Evolutionary conservation across 92 coral and sea anemone species (phyloP).

Genomic region (Pocillopora grandis): DNA sequence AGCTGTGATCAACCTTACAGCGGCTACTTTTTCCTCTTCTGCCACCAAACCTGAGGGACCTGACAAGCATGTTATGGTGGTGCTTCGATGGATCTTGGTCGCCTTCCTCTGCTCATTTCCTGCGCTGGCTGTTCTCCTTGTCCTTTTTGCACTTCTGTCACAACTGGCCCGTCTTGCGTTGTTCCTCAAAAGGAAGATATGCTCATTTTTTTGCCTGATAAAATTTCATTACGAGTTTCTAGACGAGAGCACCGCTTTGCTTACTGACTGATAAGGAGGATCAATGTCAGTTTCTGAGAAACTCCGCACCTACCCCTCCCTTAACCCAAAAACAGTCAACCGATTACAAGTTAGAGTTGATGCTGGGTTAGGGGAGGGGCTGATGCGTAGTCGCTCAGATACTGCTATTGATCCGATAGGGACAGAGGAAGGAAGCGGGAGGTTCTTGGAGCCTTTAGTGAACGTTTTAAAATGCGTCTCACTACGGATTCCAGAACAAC

Average conservation of each 20-base stretch:
- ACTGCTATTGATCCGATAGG: too few species aligned
- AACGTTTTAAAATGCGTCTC: too few species aligned
- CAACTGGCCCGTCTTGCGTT: slow-evolving; percentile 35
- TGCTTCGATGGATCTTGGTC: slow-evolving; percentile 37
- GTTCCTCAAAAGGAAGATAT: slow-evolving; percentile 13
- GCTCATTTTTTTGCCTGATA: not conserved
- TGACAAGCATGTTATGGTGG: slow-evolving; percentile 12
- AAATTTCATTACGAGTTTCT: not conserved
- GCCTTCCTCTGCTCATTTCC: slow-evolving; percentile 38
- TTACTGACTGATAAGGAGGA: not conserved
- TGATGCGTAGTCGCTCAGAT: too few species aligned
- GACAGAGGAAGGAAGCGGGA: too few species aligned
- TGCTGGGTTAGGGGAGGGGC: too few species aligned
- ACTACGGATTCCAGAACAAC: too few species aligned
- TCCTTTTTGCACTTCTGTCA: slow-evolving; percentile 24
- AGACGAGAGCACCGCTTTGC: not conserved
- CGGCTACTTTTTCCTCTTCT: slow-evolving; percentile 29
- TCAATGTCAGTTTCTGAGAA: not conserved
- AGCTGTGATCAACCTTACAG: slow-evolving; percentile 35
- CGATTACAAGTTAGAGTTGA: too few species aligned
- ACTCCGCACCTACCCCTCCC: too few species aligned
- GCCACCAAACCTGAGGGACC: slow-evolving; percentile 33
- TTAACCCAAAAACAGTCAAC: too few species aligned
- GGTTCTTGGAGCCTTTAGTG: too few species aligned
- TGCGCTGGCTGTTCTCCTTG: slow-evolving; percentile 23